Conservation (phyloP, 2,888 invertebrate species). For the Thereva unica region DNA sequence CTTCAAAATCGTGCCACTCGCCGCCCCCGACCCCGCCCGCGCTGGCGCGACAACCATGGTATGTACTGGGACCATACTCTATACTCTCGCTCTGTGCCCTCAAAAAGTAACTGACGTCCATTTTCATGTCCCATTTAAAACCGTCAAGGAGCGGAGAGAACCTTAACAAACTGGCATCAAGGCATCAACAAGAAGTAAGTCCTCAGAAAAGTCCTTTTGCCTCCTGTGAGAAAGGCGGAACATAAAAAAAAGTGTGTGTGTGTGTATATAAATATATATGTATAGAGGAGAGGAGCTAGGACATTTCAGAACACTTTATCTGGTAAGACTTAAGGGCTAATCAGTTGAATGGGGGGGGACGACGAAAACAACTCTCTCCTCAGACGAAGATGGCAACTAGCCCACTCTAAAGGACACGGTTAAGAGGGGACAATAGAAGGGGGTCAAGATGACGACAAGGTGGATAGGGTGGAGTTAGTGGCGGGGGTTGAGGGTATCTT, state of each 20-base stretch:
- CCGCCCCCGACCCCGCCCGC: no score
- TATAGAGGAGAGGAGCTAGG: background rate
- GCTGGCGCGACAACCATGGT: background rate
- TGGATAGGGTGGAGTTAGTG: no score
- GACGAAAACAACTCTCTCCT: constrained; percentile 28
- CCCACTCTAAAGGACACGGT: constrained; percentile 16
- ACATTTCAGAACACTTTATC: constrained; percentile 28
- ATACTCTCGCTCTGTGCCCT: no score
- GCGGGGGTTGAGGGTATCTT: background rate
- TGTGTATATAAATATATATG: constrained; percentile 9
- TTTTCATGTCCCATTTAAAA: constrained; percentile 10
- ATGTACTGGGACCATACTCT: background rate
- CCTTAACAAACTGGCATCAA: constrained; percentile 26
- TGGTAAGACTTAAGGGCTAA: constrained; percentile 34
- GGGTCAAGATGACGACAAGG: no score
- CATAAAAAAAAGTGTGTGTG: background rate
- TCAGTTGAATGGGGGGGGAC: constrained; percentile 30
- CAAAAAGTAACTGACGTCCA: background rate
- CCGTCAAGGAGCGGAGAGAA: constrained; percentile 16
- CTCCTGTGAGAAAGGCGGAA: constrained; percentile 4
- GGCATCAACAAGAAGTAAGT: no score
- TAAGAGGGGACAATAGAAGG: constrained; percentile 10
- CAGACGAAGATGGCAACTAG: constrained; percentile 14
- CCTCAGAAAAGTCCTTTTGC: constrained; percentile 11
- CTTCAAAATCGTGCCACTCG: background rate